These are phyloP conservation scores for Plodia interpunctella DNA, from an alignment of 1,140 invertebrate genomes.

Conservation along the genomic window DNA sequence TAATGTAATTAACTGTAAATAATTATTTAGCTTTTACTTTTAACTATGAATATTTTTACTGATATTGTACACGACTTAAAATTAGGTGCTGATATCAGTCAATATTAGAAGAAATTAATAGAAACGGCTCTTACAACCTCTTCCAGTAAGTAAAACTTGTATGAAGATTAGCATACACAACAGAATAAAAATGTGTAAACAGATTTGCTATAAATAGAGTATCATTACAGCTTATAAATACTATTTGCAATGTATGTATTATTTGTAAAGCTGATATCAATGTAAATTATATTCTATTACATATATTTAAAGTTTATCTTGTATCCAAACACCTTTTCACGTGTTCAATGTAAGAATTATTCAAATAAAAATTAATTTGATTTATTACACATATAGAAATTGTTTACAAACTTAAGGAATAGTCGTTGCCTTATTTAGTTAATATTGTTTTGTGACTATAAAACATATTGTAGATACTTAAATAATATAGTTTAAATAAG, in stretches of 20 bases:
- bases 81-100: slow-evolving; percentile 40
- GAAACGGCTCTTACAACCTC: not conserved
- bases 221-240: slow-evolving; percentile 23
- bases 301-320: slow-evolving; percentile 39
- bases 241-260: slow-evolving; percentile 19
- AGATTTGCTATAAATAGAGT: slow-evolving; percentile 18
- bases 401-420: slow-evolving; percentile 66
- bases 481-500: slow-evolving; percentile 69
- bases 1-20: slow-evolving; percentile 70
- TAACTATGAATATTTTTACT: slow-evolving; percentile 44
- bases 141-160: not conserved
- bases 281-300: slow-evolving; percentile 29
- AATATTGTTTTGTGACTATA: slow-evolving; percentile 74
- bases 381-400: slow-evolving; percentile 51
- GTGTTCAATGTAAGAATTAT: slow-evolving; percentile 57
- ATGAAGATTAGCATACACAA: not conserved
- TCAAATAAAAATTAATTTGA: slow-evolving; percentile 40
- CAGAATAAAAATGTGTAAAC: not conserved
- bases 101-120: slow-evolving; percentile 19
- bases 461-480: slow-evolving; percentile 71
- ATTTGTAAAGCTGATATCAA: slow-evolving; percentile 26
- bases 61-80: slow-evolving; percentile 30
- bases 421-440: slow-evolving; percentile 77
- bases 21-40: slow-evolving; percentile 47
- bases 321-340: slow-evolving; percentile 53